Evolutionary conservation across 2,113 vertebrate species (phyloP), one percentile per base, ranked within the genome.

Genomic region (Prionailurus viverrinus): DNA sequence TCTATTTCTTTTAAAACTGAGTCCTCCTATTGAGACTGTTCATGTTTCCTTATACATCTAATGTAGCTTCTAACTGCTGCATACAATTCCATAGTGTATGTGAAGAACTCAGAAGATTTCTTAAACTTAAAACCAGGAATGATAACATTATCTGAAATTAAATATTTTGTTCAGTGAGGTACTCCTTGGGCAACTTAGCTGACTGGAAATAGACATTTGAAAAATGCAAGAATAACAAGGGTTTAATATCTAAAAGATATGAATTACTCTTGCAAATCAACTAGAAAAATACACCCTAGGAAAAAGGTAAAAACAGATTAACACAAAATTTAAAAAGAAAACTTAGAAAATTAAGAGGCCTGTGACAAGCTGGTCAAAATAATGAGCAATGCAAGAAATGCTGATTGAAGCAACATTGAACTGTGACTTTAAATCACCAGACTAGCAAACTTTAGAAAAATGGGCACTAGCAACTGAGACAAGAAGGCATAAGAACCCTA

Each of bases 1-100:
- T 92, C 29, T 86, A 48, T 71, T 87, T 86, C 33, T 71, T 86
- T 92, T 87, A 73, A 86, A 86, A 53, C n/a, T 18, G 82, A 53
- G 5, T 21, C 29, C 4, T 85, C 55, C 45, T 74, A 53, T 48
- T 82, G 23, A 58, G 6, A 73, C 31, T 33, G 31, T 93, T 83
- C 36, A 31, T 66, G 8, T 65, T 82, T 81, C 36, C 23, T 83
- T 92, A 31, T 66, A 58, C 14, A 16, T 48, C 16, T 48, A 95
- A 27, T 92, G n/a, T 81, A 45, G 27, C 73, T 92, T 95, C 65
- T 92, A 87, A 71, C 27, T 80, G 14, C 63, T 92, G 25, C 31
- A 33, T 14, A 31, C 21, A 61, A 51, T 33, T 74, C 33, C 48
- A 31, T 76, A 19, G 23, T 31, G 21, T 82, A 23, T 92, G n/a